Conservation (phyloP, 2,797 vertebrate genomes). For the Pygocentrus nattereri region DNA sequence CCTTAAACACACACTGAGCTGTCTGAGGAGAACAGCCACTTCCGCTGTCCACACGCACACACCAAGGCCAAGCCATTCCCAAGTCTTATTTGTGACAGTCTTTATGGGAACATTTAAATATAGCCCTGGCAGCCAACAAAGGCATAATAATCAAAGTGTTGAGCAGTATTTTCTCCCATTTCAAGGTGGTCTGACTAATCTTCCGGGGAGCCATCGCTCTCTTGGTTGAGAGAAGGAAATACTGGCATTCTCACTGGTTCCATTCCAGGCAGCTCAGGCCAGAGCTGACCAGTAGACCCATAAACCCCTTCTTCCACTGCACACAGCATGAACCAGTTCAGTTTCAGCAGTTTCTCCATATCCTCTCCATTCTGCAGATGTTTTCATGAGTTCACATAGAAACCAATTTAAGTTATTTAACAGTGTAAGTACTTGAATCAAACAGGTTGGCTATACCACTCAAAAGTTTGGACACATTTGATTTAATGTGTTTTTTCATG, state of each 20-base stretch:
- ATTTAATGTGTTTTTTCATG: too few relatives aligned
- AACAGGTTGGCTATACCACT: too few relatives aligned
- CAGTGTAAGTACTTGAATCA: not conserved
- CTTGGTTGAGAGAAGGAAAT: slow-evolving; percentile 36
- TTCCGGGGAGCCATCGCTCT: slow-evolving; percentile 64
- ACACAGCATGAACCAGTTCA: not conserved
- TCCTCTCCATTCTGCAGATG: slow-evolving; percentile 16
- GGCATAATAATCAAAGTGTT: slow-evolving; percentile 81
- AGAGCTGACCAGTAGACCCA: slow-evolving; percentile 18
- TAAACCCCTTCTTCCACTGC: slow-evolving; percentile 4
- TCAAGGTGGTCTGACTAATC: slow-evolving; percentile 78
- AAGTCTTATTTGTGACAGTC: slow-evolving; percentile 80
- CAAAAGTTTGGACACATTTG: too few relatives aligned
- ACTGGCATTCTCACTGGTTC: slow-evolving; percentile 16
- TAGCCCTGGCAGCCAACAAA: slow-evolving; percentile 78
- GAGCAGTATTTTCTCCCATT: slow-evolving; percentile 77
- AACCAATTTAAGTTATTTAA: not conserved
- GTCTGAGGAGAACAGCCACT: slow-evolving; percentile 64
- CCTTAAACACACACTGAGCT: slow-evolving; percentile 76
- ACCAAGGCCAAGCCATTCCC: slow-evolving; percentile 79
- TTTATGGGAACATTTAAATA: slow-evolving; percentile 86
- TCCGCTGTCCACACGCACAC: slow-evolving; percentile 63
- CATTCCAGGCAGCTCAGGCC: slow-evolving; percentile 38
- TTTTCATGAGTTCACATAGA: not conserved
- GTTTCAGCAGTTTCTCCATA: not conserved